These are phyloP conservation scores for Sesamia inferens DNA, from an alignment of 2,888 invertebrate genomes.

Conservation along the genomic window DNA sequence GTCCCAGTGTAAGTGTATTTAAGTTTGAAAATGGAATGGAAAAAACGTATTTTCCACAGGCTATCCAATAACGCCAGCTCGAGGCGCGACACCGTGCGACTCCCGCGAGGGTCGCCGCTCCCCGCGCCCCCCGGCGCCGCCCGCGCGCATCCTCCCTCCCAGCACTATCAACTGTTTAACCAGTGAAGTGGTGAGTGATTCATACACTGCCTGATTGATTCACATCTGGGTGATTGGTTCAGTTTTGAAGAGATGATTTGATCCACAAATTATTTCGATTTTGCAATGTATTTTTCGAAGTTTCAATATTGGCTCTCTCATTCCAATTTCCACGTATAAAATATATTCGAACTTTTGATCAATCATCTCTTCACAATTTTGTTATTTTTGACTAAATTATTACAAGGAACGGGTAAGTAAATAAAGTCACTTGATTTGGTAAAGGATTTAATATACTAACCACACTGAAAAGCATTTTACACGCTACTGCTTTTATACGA, in stretches of 20 bases:
- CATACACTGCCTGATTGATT: conserved; percentile 4
- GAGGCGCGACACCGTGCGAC: conserved; percentile 79
- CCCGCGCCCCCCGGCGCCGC: conserved; percentile 85
- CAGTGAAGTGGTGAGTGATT: conserved; percentile 94
- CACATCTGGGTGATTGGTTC: conserved; percentile 9
- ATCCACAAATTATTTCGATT: conserved; percentile 1
- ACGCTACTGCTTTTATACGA: conserved; percentile 54
- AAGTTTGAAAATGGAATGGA: background rate
- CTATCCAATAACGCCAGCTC: conserved; percentile 87
- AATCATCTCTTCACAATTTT: conserved; percentile 28
- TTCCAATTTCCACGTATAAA: background rate
- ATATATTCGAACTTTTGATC: background rate
- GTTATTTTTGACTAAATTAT: conserved; percentile 13
- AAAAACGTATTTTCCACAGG: conserved; percentile 67
- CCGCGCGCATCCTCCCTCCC: conserved; percentile 80
- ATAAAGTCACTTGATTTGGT: conserved; percentile 30
- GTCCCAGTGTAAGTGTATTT: too few species aligned
- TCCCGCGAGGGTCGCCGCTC: conserved; percentile 83
- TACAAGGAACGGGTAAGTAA: conserved; percentile 42
- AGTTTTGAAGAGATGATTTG: conserved; percentile 16
- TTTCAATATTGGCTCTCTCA: background rate
- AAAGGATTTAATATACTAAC: conserved; percentile 31
- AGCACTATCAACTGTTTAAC: conserved; percentile 94
- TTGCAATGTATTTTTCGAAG: background rate
- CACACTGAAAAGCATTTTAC: conserved; percentile 54